These are phyloP conservation scores for Ethmia dodecea DNA, from an alignment of 2,888 invertebrate genomes.

Conservation along the genomic window DNA sequence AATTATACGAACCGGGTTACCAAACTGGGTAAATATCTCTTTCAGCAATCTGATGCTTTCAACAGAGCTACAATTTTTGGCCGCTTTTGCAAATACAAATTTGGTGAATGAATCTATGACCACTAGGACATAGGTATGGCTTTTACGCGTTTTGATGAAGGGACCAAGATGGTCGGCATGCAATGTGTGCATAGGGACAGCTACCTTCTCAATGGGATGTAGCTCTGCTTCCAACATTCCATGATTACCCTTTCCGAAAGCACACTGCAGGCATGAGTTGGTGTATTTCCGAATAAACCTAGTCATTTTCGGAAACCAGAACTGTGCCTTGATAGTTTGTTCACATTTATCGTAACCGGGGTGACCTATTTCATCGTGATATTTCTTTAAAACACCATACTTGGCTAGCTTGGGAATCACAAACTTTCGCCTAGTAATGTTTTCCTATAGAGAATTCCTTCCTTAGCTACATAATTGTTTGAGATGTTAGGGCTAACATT, in stretches of 20 bases:
- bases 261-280: constrained; percentile 7
- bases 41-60: constrained; percentile 10
- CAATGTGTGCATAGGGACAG: constrained; percentile 5
- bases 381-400: constrained; percentile 4
- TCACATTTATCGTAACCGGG: constrained; percentile 33
- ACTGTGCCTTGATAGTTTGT: constrained; percentile 26
- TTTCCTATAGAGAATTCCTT: constrained; percentile 5
- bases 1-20: constrained; percentile 9
- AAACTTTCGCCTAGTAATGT: constrained; percentile 6
- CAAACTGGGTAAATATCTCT: constrained; percentile 5
- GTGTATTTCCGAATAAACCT: constrained; percentile 38
- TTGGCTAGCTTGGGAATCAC: constrained; percentile 10
- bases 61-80: constrained; percentile 16
- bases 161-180: constrained; percentile 23
- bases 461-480: constrained; percentile 2
- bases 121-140: constrained; percentile 15
- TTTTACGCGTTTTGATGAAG: constrained; percentile 8
- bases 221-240: constrained; percentile 19
- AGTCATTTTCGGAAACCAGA: constrained; percentile 45
- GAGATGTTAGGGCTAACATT: constrained; percentile 1
- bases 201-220: constrained; percentile 20
- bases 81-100: constrained; percentile 9
- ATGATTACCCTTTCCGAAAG: constrained; percentile 5
- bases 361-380: constrained; percentile 39
- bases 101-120: constrained; percentile 17